These are phyloP conservation scores for Microhierax caerulescens DNA, from an alignment of 2,797 vertebrate genomes.

Conservation along the genomic window DNA sequence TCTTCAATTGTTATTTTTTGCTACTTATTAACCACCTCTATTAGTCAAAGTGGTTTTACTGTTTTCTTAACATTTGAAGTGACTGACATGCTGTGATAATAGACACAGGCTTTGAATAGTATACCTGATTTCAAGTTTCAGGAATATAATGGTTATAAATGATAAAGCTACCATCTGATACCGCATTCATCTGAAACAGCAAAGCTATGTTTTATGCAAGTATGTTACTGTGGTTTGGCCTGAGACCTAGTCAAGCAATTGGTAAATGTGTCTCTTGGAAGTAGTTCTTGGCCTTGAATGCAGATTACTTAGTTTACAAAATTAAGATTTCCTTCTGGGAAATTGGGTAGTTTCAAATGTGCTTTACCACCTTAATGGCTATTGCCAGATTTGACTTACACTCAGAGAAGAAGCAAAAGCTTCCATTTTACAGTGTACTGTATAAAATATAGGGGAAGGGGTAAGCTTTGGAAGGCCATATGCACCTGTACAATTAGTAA, in stretches of 20 bases:
- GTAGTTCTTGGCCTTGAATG: background rate
- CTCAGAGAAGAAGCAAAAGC: background rate
- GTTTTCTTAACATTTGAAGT: background rate
- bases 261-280: constrained; percentile 51
- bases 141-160: background rate
- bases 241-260: background rate
- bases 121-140: background rate
- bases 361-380: background rate
- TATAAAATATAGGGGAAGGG: background rate
- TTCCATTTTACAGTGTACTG: background rate
- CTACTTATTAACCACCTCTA: background rate
- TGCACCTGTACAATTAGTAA: background rate
- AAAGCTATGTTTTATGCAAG: background rate
- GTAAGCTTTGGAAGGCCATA: background rate
- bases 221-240: constrained; percentile 8
- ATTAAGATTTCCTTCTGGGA: constrained; percentile 42
- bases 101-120: background rate
- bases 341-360: background rate
- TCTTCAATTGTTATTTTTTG: background rate
- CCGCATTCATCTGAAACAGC: background rate
- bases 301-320: constrained; percentile 24
- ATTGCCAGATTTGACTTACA: background rate
- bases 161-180: background rate
- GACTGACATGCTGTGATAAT: background rate
- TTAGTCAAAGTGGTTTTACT: background rate